A percentile compares a stretch with the other conserved stretches of the same genome.
Conservation (phyloP, 2,113 vertebrate genomes). For the Phylloscopus trochiloides region DNA sequence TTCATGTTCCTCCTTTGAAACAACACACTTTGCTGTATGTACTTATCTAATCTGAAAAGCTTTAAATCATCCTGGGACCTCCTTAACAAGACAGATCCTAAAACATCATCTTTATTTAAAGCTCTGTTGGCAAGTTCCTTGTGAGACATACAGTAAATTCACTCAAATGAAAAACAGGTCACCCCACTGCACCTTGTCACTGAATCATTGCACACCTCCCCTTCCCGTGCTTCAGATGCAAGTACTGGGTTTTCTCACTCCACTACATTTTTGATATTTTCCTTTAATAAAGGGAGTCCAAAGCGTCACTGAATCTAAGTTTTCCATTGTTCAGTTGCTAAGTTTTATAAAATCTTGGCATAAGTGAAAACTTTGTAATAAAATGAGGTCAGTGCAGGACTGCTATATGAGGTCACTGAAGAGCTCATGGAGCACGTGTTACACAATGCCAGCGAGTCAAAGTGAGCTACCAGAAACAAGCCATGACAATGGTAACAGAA, state of each 20-base stretch:
- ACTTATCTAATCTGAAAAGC: neutral
- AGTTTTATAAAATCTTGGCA: neutral
- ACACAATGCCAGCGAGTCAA: neutral
- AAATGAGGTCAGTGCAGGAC: neutral
- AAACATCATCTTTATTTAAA: neutral
- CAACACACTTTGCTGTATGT: neutral
- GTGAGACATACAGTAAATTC: neutral
- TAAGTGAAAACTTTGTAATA: neutral
- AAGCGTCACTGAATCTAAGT: neutral
- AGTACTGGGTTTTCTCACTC: neutral
- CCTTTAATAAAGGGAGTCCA: neutral
- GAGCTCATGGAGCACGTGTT: neutral
- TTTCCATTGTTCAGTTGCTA: neutral
- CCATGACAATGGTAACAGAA: neutral
- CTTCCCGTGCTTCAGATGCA: neutral
- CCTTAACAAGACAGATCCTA: neutral
- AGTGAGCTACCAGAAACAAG: neutral
- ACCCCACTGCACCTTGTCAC: neutral
- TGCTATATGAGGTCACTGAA: neutral
- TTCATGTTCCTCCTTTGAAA: neutral
- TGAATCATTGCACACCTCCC: neutral
- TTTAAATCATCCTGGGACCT: neutral
- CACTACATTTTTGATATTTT: neutral
- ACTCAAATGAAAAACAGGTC: neutral
- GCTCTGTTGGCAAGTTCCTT: neutral